Conservation (phyloP, 2,888 invertebrate genomes). For the Dione juno region DNA sequence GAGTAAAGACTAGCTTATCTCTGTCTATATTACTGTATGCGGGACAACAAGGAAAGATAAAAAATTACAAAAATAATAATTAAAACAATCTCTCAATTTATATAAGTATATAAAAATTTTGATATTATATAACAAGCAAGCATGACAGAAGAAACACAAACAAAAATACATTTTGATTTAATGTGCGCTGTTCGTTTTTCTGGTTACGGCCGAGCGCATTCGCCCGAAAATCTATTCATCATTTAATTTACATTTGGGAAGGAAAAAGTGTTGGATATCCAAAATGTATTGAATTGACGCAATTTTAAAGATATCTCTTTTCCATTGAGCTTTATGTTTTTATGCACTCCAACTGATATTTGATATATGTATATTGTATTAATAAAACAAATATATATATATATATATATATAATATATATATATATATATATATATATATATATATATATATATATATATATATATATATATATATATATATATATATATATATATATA, state of each 20-base stretch:
- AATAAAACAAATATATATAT: too few relatives aligned
- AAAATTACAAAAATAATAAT: too few relatives aligned
- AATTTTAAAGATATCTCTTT: conserved; percentile 30
- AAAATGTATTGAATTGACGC: conserved; percentile 34
- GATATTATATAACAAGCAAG: neutral
- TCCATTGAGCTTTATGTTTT: conserved; percentile 24
- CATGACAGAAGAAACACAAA: conserved; percentile 45
- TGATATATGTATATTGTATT: neutral
- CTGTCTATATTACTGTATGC: too few relatives aligned
- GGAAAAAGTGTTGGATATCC: conserved; percentile 44
- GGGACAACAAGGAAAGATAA: too few relatives aligned
- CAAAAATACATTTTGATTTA: conserved; percentile 60
- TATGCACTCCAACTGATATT: neutral
- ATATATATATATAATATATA: too few relatives aligned
- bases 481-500: too few relatives aligned
- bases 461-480: too few relatives aligned
- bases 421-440: too few relatives aligned
- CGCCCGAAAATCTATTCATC: conserved; percentile 75
- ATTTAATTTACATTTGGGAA: conserved; percentile 79
- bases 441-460: too few relatives aligned
- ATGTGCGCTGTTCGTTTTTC: conserved; percentile 62
- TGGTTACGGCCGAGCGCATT: conserved; percentile 64
- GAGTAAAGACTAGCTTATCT: too few relatives aligned
- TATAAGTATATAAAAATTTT: too few relatives aligned
- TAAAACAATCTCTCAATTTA: too few relatives aligned